These are phyloP conservation scores for Corythaixoides concolor DNA, from an alignment of 2,113 vertebrate species.

Conservation along the genomic window DNA sequence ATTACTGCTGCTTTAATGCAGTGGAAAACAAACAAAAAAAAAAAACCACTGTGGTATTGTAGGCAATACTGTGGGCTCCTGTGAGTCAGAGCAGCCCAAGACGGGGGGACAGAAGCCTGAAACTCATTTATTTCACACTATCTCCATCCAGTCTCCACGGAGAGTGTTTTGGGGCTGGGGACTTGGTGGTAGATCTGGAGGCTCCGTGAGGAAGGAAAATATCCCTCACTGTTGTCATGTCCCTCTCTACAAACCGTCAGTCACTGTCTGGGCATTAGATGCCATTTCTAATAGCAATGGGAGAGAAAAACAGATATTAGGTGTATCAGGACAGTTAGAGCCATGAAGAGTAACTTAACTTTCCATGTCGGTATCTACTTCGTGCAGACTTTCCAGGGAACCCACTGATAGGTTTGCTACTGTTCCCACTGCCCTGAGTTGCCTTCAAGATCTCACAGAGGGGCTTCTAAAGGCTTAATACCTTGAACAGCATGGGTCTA, in stretches of 20 bases:
- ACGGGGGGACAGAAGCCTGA: not conserved
- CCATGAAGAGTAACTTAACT: not conserved
- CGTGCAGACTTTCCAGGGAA: not conserved
- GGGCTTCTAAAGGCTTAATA: not conserved
- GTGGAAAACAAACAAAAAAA: not conserved
- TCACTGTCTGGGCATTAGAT: not conserved
- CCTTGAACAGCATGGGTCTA: not conserved
- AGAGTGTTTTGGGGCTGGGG: not conserved
- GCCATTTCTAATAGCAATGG: not conserved
- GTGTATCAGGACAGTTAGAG: not conserved
- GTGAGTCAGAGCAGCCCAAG: not conserved
- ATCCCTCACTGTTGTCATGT: not conserved
- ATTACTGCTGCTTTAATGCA: constrained; percentile 22
- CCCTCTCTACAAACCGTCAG: not conserved
- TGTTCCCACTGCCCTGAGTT: not conserved
- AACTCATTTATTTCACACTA: not conserved
- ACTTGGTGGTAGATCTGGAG: not conserved
- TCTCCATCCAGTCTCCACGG: not conserved
- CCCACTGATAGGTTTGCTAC: not conserved
- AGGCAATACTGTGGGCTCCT: not conserved
- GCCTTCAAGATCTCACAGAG: not conserved
- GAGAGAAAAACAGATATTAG: not conserved
- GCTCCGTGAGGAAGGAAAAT: not conserved
- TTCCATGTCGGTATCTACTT: not conserved
- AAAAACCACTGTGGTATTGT: not conserved